phyloP scores from a whole-genome alignment of 2,888 invertebrate species.

The Resseliella maxima region DNA sequence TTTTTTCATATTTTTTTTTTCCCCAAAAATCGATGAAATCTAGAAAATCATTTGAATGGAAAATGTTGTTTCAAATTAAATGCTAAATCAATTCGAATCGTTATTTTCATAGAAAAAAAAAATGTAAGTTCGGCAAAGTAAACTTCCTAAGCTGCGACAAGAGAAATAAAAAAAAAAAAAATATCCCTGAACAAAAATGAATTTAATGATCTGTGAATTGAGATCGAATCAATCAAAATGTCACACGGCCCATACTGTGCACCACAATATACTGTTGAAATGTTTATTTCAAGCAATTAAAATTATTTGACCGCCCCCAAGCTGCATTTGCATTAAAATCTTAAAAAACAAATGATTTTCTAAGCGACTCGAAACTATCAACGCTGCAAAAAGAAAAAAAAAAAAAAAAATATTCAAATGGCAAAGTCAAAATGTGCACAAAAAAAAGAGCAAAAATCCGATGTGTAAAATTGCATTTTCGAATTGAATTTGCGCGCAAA shows the following conservation, averaged over 20 bases:
- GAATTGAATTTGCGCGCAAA: neutral
- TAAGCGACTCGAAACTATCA: neutral
- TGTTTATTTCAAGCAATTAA: constrained; percentile 24
- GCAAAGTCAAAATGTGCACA: neutral
- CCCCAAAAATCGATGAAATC: too few relatives aligned
- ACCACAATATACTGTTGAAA: neutral
- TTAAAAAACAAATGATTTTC: neutral
- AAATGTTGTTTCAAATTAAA: too few relatives aligned
- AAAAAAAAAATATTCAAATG: neutral
- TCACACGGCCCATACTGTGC: neutral
- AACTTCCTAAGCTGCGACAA: neutral
- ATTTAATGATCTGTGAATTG: neutral
- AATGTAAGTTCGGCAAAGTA: too few relatives aligned
- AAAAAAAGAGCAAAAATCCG: neutral
- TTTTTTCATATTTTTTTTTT: too few relatives aligned
- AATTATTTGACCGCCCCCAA: neutral
- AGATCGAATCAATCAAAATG: neutral
- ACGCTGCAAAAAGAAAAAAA: neutral
- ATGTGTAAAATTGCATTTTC: neutral
- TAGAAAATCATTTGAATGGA: too few relatives aligned
- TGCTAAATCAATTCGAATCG: too few relatives aligned
- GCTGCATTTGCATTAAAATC: neutral
- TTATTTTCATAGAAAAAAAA: too few relatives aligned
- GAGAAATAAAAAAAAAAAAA: too few relatives aligned
- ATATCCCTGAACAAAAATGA: neutral